These are phyloP conservation scores for Emydocephalus ijimae DNA, from an alignment of 2,113 vertebrate genomes.

Conservation along the genomic window DNA sequence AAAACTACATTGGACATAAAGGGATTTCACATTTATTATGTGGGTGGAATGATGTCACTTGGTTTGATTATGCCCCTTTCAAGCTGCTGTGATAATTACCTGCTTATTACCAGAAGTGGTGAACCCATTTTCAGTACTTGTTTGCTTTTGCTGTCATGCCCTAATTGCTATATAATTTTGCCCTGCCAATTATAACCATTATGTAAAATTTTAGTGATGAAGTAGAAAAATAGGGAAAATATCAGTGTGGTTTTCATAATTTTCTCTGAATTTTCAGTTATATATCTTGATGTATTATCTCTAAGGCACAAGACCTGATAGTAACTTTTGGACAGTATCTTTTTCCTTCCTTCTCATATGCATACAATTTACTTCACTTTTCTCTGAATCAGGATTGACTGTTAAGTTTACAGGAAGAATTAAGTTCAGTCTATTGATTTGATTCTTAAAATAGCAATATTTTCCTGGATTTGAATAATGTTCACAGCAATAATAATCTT, in stretches of 20 bases:
- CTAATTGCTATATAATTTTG: slow-evolving; percentile 67
- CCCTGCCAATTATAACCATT: slow-evolving; percentile 56
- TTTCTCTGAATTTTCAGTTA: slow-evolving; percentile 37
- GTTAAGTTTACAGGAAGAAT: neutral
- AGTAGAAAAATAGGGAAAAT: slow-evolving; percentile 50
- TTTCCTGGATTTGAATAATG: neutral
- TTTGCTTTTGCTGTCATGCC: slow-evolving; percentile 65
- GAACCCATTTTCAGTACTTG: slow-evolving; percentile 65
- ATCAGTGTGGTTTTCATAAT: slow-evolving; percentile 33
- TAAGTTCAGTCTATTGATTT: neutral
- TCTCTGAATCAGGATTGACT: neutral
- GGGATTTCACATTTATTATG: slow-evolving; percentile 60
- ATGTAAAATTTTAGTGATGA: slow-evolving; percentile 52
- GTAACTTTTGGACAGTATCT: neutral
- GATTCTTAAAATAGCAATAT: neutral
- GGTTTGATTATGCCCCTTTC: slow-evolving; percentile 67
- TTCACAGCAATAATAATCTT: neutral
- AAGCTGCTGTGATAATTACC: slow-evolving; percentile 68
- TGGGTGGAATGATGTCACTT: slow-evolving; percentile 66
- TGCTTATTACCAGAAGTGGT: slow-evolving; percentile 65
- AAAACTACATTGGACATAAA: slow-evolving; percentile 53
- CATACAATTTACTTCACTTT: neutral
- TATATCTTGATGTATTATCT: neutral
- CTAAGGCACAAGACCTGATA: neutral
- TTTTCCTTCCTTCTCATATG: neutral